Conservation (phyloP, 2,888 invertebrate species). For the Lepeophtheirus nordmannii region DNA sequence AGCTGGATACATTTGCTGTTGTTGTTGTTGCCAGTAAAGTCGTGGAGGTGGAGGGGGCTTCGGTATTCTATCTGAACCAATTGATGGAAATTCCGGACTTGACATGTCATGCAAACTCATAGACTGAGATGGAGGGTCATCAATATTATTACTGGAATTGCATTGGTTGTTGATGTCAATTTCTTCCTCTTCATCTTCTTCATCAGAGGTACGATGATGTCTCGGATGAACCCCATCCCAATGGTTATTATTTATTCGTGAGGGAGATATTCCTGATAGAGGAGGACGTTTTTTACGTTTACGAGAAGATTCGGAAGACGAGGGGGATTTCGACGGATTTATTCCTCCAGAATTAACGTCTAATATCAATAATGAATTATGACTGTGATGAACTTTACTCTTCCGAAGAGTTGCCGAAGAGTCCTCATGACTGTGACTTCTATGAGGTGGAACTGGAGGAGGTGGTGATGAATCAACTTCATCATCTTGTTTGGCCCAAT, state of each 20-base stretch:
- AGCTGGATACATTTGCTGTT: background rate
- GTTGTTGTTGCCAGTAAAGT: constrained; percentile 2
- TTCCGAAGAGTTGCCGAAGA: background rate
- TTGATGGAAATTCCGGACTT: constrained; percentile 21
- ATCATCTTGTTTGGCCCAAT: background rate
- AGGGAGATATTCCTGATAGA: background rate
- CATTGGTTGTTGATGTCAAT: constrained; percentile 8
- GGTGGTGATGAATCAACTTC: background rate
- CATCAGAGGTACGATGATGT: background rate
- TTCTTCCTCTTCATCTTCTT: background rate
- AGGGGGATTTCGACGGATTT: background rate
- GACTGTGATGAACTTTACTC: background rate
- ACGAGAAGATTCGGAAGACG: constrained; percentile 8
- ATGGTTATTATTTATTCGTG: background rate
- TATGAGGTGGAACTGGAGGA: constrained; percentile 14
- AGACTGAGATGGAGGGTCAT: constrained; percentile 5
- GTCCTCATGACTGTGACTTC: constrained; percentile 1
- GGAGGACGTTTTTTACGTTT: constrained; percentile 6
- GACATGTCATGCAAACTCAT: constrained; percentile 13
- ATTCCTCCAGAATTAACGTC: background rate
- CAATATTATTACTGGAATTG: background rate
- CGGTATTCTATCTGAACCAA: constrained; percentile 6
- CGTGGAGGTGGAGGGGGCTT: constrained; percentile 20
- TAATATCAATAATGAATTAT: background rate
- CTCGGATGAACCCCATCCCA: background rate